phyloP scores from a whole-genome alignment of 2,888 invertebrate genomes.

The Miltochrista miniata region DNA sequence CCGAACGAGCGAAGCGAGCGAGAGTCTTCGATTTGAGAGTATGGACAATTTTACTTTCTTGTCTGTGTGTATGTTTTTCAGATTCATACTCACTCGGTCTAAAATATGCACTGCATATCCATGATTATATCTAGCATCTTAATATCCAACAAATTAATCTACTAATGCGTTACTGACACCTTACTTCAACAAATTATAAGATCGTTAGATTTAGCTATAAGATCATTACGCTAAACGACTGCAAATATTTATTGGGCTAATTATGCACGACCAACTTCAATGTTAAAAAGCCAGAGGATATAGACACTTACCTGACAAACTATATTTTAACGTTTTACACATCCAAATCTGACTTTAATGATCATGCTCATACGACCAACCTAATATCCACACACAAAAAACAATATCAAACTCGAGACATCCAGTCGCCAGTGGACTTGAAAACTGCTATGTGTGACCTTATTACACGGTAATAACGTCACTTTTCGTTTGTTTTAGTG shows the following conservation, averaged over 20 bases:
- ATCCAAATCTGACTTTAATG: slow-evolving; percentile 57
- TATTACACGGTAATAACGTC: slow-evolving; percentile 46
- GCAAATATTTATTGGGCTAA: slow-evolving; percentile 33
- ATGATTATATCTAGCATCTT: too few species aligned
- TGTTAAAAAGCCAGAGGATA: slow-evolving; percentile 37
- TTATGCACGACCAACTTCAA: slow-evolving; percentile 29
- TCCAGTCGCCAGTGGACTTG: slow-evolving; percentile 62
- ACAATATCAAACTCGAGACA: slow-evolving; percentile 74
- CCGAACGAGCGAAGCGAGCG: too few species aligned
- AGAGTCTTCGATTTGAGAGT: too few species aligned
- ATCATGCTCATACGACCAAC: slow-evolving; percentile 53
- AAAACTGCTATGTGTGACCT: slow-evolving; percentile 28
- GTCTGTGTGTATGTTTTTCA: too few species aligned
- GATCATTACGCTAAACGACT: slow-evolving; percentile 16
- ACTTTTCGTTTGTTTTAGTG: slow-evolving; percentile 42
- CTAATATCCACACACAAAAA: slow-evolving; percentile 61
- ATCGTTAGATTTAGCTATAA: slow-evolving; percentile 26
- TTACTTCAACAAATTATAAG: slow-evolving; percentile 27
- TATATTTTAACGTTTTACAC: slow-evolving; percentile 48
- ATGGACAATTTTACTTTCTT: too few species aligned
- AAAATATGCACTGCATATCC: too few species aligned
- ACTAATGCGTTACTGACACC: too few species aligned
- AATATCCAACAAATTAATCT: too few species aligned
- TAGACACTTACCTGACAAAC: slow-evolving; percentile 44
- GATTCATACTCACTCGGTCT: too few species aligned